Evolutionary conservation across 2,797 vertebrate genomes (phyloP).

Genomic region (Aldrovandia affinis): DNA sequence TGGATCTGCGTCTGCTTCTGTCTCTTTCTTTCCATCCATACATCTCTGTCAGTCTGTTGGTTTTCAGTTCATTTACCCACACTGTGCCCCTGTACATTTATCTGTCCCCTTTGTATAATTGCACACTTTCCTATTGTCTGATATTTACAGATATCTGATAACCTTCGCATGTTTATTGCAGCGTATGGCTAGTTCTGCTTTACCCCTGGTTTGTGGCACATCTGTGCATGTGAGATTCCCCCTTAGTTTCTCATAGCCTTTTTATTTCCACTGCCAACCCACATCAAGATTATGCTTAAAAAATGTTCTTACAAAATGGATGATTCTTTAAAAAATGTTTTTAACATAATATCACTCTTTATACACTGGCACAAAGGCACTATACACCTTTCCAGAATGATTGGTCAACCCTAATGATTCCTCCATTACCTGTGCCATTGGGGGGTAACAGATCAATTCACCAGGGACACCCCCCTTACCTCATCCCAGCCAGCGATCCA

Average conservation of each 20-base stretch:
- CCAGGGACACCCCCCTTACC: not conserved
- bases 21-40: not conserved
- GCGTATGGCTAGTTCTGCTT: not conserved
- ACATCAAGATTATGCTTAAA: too few species aligned
- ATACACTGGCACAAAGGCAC: too few species aligned
- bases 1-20: not conserved
- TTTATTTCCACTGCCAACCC: too few species aligned
- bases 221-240: too few species aligned
- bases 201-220: too few species aligned
- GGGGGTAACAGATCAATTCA: not conserved
- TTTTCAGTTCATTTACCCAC: too few species aligned
- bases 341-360: too few species aligned
- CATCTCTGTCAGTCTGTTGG: not conserved
- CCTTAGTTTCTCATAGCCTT: too few species aligned
- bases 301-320: too few species aligned
- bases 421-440: not conserved
- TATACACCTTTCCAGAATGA: too few species aligned
- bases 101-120: not conserved
- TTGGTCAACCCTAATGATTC: too few species aligned
- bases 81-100: not conserved
- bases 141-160: not conserved
- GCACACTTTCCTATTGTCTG: not conserved
- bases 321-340: too few species aligned
- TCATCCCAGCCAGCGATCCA: not conserved
- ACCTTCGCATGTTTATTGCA: not conserved